Evolutionary conservation across 2,888 invertebrate species (phyloP).

Genomic region (Marronus borbonicus): DNA sequence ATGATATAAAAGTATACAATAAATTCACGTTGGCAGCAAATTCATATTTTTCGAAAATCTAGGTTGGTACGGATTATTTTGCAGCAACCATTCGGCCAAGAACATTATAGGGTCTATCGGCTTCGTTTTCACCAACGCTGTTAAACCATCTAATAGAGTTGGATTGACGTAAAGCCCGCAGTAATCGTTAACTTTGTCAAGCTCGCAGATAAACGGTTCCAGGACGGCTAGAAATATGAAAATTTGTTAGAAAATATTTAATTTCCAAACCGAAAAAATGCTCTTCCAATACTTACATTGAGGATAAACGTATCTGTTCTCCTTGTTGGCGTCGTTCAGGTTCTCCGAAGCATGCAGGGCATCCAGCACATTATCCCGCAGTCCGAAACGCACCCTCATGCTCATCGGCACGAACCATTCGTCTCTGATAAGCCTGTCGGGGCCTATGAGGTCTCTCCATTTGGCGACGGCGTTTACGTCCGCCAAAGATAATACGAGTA

Average conservation of each 20-base stretch:
- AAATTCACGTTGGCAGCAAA: constrained; percentile 69
- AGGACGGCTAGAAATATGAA: constrained; percentile 75
- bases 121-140: constrained; percentile 79
- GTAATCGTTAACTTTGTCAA: constrained; percentile 78
- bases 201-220: constrained; percentile 79
- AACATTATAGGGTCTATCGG: constrained; percentile 85
- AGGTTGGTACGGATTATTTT: constrained; percentile 85
- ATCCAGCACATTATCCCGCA: constrained; percentile 77
- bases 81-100: constrained; percentile 83
- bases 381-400: constrained; percentile 82
- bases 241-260: not conserved
- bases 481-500: constrained; percentile 81
- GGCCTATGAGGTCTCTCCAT: constrained; percentile 83
- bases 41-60: constrained; percentile 67
- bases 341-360: constrained; percentile 86
- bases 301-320: constrained; percentile 92
- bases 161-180: constrained; percentile 79
- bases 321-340: constrained; percentile 78
- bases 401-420: constrained; percentile 81
- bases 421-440: constrained; percentile 78
- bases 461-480: constrained; percentile 80
- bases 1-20: constrained; percentile 72
- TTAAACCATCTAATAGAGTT: constrained; percentile 76
- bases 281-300: constrained; percentile 74
- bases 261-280: no score